Base-by-base conservation (phyloP, 2,797 vertebrate genomes). In the Eutrigla gurnardus region DNA sequence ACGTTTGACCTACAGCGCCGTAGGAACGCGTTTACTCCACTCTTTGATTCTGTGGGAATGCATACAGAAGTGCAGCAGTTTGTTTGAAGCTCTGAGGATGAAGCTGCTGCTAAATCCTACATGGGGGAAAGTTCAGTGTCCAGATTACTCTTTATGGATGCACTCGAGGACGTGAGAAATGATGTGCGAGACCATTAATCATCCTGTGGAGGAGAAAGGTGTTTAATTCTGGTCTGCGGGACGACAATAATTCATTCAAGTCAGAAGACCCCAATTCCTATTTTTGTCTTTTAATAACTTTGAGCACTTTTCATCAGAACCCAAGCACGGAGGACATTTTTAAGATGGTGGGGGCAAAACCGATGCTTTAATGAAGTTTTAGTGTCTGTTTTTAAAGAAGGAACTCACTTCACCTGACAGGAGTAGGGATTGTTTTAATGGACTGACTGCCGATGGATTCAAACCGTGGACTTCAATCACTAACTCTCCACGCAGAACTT, bases 271-370 rank as follows among this genome's bases (percentile, higher is more conserved):
- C 53, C 75, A 76, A 80, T 93, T 86, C 86, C 91, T 90, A 73
- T 85, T 91, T 90, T 91, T 90, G 85, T 90, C 89, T 93, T 94
- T 94, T 91, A 90, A 87, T 67, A 64, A 79, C 75, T 70, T 87
- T 74, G 71, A 81, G 72, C 89, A 78, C 78, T 81, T 91, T 88
- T 75, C 75, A 54, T 81, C 75, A 54, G 75, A 88, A 85, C 65
- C 67, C 36, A 73, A 86, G 55, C 92, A 93, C 79, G 32, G 60
- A 85, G 68, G 73, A 88, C 50, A 47, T 84, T 90, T 92, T 89
- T 84, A 75, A 47, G 25, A 36, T 42, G 86, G 85, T 83, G 89
- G 77, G 58, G 73, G 80, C 64, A 47, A 78, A 89, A 88, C 73
- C 37, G 70, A 87, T 82, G 80, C 89, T 92, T 87, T 85, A 75